Percentiles rank a stretch among this genome's conserved stretches.
These are phyloP conservation scores for Pelodytes ibericus DNA, from an alignment of 2,797 vertebrate genomes.

Conservation along the genomic window DNA sequence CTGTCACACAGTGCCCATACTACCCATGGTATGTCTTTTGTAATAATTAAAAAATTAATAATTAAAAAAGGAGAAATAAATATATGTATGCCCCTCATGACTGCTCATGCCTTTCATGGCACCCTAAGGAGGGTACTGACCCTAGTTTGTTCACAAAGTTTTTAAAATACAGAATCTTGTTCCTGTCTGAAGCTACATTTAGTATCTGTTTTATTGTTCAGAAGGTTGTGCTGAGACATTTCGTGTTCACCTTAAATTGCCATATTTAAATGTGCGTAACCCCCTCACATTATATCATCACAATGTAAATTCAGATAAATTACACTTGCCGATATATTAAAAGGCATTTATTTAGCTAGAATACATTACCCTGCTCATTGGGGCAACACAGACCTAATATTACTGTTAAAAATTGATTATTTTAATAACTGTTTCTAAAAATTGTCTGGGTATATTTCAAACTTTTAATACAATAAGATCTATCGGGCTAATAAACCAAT, in stretches of 20 bases:
- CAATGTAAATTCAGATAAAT: not conserved
- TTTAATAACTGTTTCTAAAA: slow-evolving; percentile 46
- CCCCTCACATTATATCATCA: not conserved
- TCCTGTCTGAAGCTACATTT: not conserved
- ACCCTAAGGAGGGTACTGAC: too few relatives aligned
- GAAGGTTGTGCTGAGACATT: not conserved
- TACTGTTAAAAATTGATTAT: slow-evolving; percentile 38
- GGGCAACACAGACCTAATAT: not conserved
- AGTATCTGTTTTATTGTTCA: not conserved
- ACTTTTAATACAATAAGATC: slow-evolving; percentile 51
- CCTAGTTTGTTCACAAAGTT: too few relatives aligned
- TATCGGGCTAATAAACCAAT: slow-evolving; percentile 51
- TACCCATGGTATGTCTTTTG: too few relatives aligned
- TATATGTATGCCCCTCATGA: too few relatives aligned
- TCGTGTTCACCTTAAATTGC: not conserved
- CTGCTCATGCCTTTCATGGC: too few relatives aligned
- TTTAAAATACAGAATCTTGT: too few relatives aligned
- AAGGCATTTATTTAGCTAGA: slow-evolving; percentile 11
- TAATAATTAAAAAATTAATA: too few relatives aligned
- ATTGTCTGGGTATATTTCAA: slow-evolving; percentile 32
- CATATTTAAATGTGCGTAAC: not conserved
- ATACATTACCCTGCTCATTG: slow-evolving; percentile 8
- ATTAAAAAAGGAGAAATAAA: too few relatives aligned
- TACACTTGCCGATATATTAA: slow-evolving; percentile 12
- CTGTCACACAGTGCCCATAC: too few relatives aligned